phyloP scores from a whole-genome alignment of 30 jellyfish, hydroid and myxozoan species.

The Nemopilema nomurai region DNA sequence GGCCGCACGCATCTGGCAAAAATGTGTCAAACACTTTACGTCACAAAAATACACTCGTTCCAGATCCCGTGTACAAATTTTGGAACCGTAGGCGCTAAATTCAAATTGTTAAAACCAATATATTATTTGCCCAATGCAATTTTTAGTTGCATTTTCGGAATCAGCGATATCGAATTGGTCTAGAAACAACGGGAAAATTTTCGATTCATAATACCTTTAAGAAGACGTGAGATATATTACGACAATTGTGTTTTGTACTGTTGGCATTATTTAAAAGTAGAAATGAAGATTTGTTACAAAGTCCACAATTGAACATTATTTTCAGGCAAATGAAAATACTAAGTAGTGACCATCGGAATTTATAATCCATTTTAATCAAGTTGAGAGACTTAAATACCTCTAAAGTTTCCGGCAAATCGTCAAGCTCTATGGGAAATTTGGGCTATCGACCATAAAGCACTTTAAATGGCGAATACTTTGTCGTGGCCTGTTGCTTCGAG shows the following conservation, averaged over 20 bases:
- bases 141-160: too few relatives aligned
- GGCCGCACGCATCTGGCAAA: too few relatives aligned
- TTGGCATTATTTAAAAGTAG: neutral
- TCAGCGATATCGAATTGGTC: too few relatives aligned
- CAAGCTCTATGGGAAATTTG: neutral
- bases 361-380: neutral
- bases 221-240: neutral
- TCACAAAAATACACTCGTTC: too few relatives aligned
- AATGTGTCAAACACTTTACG: too few relatives aligned
- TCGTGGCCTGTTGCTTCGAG: slow-evolving; percentile 1
- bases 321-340: neutral
- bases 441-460: slow-evolving; percentile 9
- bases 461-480: slow-evolving; percentile 12
- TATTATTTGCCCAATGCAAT: too few relatives aligned
- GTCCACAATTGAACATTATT: neutral
- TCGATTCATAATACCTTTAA: too few relatives aligned
- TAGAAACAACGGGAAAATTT: neutral
- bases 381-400: neutral
- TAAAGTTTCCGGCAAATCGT: neutral
- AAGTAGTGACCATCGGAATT: neutral
- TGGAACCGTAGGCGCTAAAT: too few relatives aligned
- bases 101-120: too few relatives aligned
- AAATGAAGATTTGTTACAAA: neutral
- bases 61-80: too few relatives aligned
- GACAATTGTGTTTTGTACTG: neutral